Percentiles rank a stretch among this genome's conserved stretches.
These are phyloP conservation scores for Limonius californicus DNA, from an alignment of 1,140 invertebrate genomes.

Conservation along the genomic window DNA sequence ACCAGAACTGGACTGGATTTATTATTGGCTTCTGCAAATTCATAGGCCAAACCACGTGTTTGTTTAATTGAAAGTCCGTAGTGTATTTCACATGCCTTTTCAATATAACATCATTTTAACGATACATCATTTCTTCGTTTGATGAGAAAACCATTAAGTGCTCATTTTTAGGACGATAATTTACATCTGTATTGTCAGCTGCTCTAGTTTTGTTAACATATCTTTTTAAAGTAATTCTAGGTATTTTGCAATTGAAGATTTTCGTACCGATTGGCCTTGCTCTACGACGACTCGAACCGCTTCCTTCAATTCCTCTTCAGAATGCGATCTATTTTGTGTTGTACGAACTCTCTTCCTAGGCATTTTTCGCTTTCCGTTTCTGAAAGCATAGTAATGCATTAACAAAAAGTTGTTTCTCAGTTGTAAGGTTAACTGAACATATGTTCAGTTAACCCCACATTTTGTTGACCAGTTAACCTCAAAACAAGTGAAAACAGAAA, in stretches of 20 bases:
- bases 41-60: background rate
- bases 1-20: too few species aligned
- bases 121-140: background rate
- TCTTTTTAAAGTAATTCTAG: background rate
- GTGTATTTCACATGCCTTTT: background rate
- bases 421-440: too few species aligned
- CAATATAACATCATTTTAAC: background rate
- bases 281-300: background rate
- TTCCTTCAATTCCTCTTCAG: background rate
- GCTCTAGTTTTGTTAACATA: background rate
- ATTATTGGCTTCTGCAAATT: constrained; percentile 12
- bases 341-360: background rate
- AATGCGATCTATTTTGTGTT: background rate
- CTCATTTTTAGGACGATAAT: background rate
- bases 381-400: too few species aligned
- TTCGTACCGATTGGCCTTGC: background rate
- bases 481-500: too few species aligned
- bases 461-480: too few species aligned
- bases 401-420: too few species aligned
- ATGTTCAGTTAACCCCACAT: too few species aligned
- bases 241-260: background rate
- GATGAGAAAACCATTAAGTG: background rate
- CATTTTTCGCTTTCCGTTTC: too few species aligned
- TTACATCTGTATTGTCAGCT: background rate
- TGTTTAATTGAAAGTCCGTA: background rate